Base-by-base conservation (phyloP, 1,140 invertebrate genomes). In the Drosophila triauraria region DNA sequence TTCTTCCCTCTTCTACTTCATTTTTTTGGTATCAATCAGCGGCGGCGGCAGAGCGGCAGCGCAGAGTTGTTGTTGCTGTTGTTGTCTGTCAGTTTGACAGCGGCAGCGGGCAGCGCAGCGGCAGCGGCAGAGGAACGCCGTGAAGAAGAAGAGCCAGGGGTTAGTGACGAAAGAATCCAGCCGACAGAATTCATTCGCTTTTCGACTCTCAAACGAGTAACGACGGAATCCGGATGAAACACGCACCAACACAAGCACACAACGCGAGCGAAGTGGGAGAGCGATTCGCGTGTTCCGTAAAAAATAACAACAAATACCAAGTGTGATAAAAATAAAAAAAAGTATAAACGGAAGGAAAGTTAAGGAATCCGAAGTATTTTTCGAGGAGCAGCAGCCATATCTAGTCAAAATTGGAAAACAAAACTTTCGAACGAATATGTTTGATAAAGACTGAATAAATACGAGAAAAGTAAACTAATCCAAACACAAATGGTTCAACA, bases 161-260 rank as follows among this genome's bases (percentile, higher is more conserved):
- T 79, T 70, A 82, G 81, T 84, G 85, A 90, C 85, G 85, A 90
- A 79, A 90, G 80, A 82, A 65, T 63, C 71, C 69, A 68, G 81
- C 79, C 76, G 83, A 71, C 84, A 86, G 71, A 68, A 91, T 85
- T 91, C 91, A 91, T 92, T 92, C 91, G 87, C 91, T 86, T 86
- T 87, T 90, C 76, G 91, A 86, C 91, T 91, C 86, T 91, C 81
- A 83, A 87, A 84, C 90, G 83, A 82, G 81, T 85, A 92, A 92
- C 91, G 91, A 92, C 91, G 83, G 91, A 82, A 82, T 91, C 87
- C 86, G 87, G 80, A 85, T 82, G 85, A 84, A 78, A 63, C 58
- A 72, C 42, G 50, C 30, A 57, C 58, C 53, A 23, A 54, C 46
- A 67, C 72, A 32, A 40, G 17, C 59, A 68, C 43, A 80, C 30